Evolutionary conservation across 1,140 invertebrate genomes (phyloP).

Genomic region (Drosophila novamexicana): DNA sequence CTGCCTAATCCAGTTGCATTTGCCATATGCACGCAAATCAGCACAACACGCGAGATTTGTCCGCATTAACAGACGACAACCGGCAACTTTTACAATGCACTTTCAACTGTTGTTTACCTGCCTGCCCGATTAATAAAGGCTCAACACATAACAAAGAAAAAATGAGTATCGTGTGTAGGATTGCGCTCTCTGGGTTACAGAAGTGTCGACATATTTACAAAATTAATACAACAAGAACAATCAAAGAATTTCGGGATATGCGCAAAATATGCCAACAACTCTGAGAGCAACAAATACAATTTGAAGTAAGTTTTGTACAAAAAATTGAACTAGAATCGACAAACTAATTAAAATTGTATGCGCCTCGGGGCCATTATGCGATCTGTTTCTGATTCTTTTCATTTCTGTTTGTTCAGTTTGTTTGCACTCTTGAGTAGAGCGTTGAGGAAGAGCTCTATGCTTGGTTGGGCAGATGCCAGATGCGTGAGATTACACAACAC

Average conservation of each 20-base stretch:
- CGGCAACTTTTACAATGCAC: slow-evolving; percentile 64
- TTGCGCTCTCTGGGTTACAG: slow-evolving; percentile 65
- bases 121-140: slow-evolving; percentile 49
- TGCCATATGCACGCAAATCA: slow-evolving; percentile 67
- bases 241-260: slow-evolving; percentile 51
- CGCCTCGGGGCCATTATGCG: slow-evolving; percentile 40
- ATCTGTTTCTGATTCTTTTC: slow-evolving; percentile 51
- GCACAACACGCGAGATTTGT: slow-evolving; percentile 78
- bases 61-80: slow-evolving; percentile 57
- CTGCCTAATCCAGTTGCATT: slow-evolving; percentile 51
- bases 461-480: slow-evolving; percentile 60
- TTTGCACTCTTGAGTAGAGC: slow-evolving; percentile 51
- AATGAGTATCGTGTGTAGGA: slow-evolving; percentile 39
- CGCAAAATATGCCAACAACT: slow-evolving; percentile 75
- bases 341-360: slow-evolving; percentile 48
- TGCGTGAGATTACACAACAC: slow-evolving; percentile 68
- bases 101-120: slow-evolving; percentile 33
- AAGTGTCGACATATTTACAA: slow-evolving; percentile 81
- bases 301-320: slow-evolving; percentile 53
- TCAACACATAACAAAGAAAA: slow-evolving; percentile 38
- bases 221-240: slow-evolving; percentile 72
- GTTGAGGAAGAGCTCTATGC: slow-evolving; percentile 65
- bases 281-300: slow-evolving; percentile 71
- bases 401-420: slow-evolving; percentile 67
- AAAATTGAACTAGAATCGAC: slow-evolving; percentile 56